Percentiles rank a stretch among this genome's conserved stretches.
phyloP scores from a whole-genome alignment of 2,888 invertebrate species.

The Eilema sororculum region DNA sequence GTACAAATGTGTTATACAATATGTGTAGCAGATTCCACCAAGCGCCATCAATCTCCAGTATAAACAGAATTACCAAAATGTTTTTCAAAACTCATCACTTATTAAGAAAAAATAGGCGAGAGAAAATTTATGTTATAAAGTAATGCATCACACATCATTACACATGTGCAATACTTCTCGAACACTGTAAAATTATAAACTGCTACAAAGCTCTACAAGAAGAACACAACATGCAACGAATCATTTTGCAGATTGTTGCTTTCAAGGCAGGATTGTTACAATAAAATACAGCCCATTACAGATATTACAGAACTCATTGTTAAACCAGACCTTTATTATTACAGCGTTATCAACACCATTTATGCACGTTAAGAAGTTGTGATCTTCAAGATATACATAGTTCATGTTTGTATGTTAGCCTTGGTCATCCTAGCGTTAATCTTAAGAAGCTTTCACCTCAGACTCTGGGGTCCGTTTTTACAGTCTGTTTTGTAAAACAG shows the following conservation, averaged over 20 bases:
- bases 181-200: not conserved
- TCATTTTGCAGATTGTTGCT: slow-evolving; percentile 8
- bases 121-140: no score
- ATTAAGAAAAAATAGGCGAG: no score
- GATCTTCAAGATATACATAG: not conserved
- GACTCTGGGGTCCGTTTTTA: no score
- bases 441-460: no score
- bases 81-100: no score
- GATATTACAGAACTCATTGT: not conserved
- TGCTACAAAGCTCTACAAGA: not conserved
- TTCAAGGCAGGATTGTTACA: slow-evolving; percentile 15
- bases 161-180: not conserved
- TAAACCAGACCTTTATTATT: not conserved
- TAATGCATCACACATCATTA: no score
- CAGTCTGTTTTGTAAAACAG: no score
- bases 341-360: not conserved
- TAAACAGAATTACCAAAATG: no score
- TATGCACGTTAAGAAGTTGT: not conserved
- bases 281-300: slow-evolving; percentile 34
- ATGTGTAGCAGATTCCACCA: no score
- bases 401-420: not conserved
- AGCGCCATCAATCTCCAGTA: no score
- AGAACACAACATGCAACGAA: slow-evolving; percentile 1
- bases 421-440: no score
- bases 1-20: no score